Evolutionary conservation across 2,113 vertebrate species (phyloP).

Genomic region (Lagopus leucura): DNA sequence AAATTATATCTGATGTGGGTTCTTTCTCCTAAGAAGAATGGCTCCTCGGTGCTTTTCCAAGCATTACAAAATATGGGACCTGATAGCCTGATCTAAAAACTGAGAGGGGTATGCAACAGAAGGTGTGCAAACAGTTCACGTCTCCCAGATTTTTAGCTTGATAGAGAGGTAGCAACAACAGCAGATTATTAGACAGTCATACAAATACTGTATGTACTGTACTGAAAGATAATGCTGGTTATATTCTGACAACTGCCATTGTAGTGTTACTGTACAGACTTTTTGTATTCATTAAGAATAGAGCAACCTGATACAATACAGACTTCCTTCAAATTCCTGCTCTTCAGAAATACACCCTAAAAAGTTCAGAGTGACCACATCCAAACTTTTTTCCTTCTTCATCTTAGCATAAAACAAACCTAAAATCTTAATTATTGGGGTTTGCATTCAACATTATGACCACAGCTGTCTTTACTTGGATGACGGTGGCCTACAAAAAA

Average conservation of each 20-base stretch:
- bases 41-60: background rate
- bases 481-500: background rate
- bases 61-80: background rate
- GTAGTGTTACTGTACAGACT: background rate
- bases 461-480: background rate
- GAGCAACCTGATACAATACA: conserved; percentile 23
- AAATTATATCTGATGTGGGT: background rate
- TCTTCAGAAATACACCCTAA: background rate
- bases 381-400: background rate
- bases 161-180: conserved; percentile 56
- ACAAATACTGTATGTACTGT: conserved; percentile 1
- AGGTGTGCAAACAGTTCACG: background rate
- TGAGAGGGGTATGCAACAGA: background rate
- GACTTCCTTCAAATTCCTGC: conserved; percentile 34
- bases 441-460: background rate
- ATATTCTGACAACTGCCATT: conserved; percentile 27
- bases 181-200: conserved; percentile 64
- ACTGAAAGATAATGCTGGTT: conserved; percentile 20
- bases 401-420: background rate
- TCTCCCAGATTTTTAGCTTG: conserved; percentile 55
- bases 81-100: background rate
- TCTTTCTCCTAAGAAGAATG: background rate
- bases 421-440: background rate
- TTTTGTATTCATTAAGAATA: conserved; percentile 35
- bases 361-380: background rate